phyloP scores from a whole-genome alignment of 2,888 invertebrate genomes.

The Linhomoeus sp. region DNA sequence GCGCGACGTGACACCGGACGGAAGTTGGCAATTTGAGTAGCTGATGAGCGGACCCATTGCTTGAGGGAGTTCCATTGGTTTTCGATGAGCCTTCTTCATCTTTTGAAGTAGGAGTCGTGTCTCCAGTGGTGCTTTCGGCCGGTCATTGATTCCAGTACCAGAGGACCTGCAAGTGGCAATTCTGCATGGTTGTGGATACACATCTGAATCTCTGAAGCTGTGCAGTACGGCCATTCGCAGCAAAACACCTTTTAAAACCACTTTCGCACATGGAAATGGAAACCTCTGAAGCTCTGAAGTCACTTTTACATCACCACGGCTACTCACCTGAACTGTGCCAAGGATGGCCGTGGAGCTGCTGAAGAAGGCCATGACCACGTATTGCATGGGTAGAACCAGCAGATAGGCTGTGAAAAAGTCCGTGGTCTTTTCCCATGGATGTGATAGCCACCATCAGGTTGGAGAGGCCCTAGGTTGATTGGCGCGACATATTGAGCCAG shows the following conservation, averaged over 20 bases:
- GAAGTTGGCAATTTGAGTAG: background rate
- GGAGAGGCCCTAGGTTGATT: slow-evolving; percentile 5
- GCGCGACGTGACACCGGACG: background rate
- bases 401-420: slow-evolving; percentile 6
- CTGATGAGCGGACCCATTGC: too few species aligned
- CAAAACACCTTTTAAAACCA: too few species aligned
- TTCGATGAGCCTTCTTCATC: too few species aligned
- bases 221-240: too few species aligned
- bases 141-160: background rate
- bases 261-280: too few species aligned
- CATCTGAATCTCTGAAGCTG: too few species aligned
- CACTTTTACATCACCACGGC: too few species aligned
- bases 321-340: background rate
- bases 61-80: too few species aligned
- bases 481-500: slow-evolving; percentile 4
- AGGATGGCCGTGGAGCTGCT: slow-evolving; percentile 4
- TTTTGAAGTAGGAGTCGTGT: too few species aligned
- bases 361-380: slow-evolving; percentile 7
- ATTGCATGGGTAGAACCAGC: slow-evolving; percentile 6
- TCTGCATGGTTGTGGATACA: too few species aligned
- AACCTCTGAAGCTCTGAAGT: too few species aligned
- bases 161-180: background rate
- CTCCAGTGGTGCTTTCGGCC: too few species aligned
- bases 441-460: slow-evolving; percentile 5
- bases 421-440: slow-evolving; percentile 5